Conservation (phyloP, 35 echinoderm and acorn worm species). For the Hemicentrotus pulcherrimus region DNA sequence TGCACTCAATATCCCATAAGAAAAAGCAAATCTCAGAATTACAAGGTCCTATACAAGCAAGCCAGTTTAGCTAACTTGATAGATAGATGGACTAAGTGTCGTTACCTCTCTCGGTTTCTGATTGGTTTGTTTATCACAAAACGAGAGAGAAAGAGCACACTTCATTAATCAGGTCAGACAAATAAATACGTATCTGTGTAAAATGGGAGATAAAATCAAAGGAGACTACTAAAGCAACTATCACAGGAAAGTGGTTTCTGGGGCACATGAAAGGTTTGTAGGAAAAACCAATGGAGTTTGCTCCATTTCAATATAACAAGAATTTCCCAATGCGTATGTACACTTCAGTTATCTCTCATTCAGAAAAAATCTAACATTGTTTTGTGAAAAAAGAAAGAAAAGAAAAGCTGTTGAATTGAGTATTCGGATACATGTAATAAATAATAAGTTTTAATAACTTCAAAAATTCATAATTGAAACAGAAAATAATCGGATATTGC, state of each 20-base stretch:
- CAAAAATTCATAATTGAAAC: no score
- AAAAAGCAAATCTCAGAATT: neutral
- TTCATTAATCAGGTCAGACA: neutral
- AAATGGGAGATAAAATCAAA: neutral
- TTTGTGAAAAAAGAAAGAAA: no score
- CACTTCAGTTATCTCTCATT: no score
- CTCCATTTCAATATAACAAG: neutral
- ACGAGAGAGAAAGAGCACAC: neutral
- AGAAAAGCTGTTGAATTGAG: no score
- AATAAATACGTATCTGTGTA: neutral
- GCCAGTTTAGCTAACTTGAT: neutral
- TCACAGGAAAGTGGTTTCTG: neutral
- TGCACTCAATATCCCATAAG: neutral
- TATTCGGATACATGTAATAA: no score
- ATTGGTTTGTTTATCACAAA: neutral
- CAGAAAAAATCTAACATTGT: no score
- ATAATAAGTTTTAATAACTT: no score
- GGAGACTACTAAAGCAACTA: neutral
- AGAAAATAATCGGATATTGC: no score
- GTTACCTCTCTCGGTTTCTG: neutral
- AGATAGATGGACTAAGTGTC: neutral
- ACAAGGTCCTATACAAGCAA: neutral
- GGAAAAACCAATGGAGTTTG: neutral
- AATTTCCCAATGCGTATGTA: neutral
- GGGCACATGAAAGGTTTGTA: neutral